Evolutionary conservation across 2,113 vertebrate genomes (phyloP), one percentile per base, ranked within the genome.

Genomic region (Meriones unguiculatus): DNA sequence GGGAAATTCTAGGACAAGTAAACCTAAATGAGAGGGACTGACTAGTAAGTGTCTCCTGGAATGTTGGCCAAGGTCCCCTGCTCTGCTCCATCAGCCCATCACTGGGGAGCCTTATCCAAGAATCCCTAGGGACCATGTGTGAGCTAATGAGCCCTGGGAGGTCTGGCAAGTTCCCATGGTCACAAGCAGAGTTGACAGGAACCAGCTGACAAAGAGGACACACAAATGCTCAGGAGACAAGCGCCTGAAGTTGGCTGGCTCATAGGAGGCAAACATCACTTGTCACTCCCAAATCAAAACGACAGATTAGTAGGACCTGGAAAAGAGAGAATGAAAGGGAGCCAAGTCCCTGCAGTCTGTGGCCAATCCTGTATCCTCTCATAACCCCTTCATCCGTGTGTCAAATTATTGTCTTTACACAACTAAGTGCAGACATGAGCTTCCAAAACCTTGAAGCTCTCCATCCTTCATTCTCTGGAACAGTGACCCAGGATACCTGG

Each of bases 201-300:
- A 93, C 70, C 92, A 95, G 72, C 65, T 97, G 92, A 96, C 76
- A 92, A 76, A 94, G 67, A 95, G 65, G 52, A 78, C 2, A 22
- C 41, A 20, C 57, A 24, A 84, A 92, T 82, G 92, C 14, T 81
- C 70, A 12, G 14, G 67, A 96, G 67, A 93, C 0, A 0, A 89
- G 94, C 92, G 73, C 76, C 95, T 87, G 81, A 96, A 87, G 89
- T 92, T 84, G 73, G 62, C 38, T 84, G 73, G 62, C 38, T 30
- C 5, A 25, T 92, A 96, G 32, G 70, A 92, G 28, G 64, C 30
- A 25, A 82, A 10, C 2, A 11, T 80, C 32, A 67, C 87, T 64
- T 32, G 6, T 69, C n/a, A 41, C 69, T 50, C n/a, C 78, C 35
- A 67, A 95, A 72, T 65, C 85, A 75, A 67, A 38, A 78, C 57